These are phyloP conservation scores for Drosophila aldrichi DNA, from an alignment of 2,888 invertebrate genomes.

Conservation along the genomic window DNA sequence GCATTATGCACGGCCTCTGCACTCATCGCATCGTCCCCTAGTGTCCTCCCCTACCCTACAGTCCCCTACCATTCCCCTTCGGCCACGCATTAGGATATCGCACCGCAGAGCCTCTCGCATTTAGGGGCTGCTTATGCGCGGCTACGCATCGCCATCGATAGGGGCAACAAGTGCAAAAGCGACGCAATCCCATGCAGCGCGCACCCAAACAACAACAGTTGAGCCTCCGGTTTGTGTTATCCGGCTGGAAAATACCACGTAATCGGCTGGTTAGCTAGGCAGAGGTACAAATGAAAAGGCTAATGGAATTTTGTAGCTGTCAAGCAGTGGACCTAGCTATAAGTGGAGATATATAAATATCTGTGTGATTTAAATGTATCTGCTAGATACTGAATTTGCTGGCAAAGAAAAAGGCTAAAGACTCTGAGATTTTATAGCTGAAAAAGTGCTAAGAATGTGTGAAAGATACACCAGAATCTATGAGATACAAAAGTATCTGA, in stretches of 20 bases:
- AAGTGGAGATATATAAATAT: not conserved
- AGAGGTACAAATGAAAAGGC: not conserved
- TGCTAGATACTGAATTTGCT: not conserved
- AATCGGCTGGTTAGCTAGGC: not conserved
- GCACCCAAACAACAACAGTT: slow-evolving; percentile 2
- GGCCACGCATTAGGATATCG: slow-evolving; percentile 4
- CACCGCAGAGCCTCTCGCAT: not conserved
- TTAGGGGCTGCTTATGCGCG: slow-evolving; percentile 55
- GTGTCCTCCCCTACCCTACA: not conserved
- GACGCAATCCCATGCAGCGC: slow-evolving; percentile 21
- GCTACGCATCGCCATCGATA: slow-evolving; percentile 51
- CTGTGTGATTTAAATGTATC: not conserved
- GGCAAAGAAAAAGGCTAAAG: no score
- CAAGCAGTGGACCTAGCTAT: no score
- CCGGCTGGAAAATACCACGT: slow-evolving; percentile 19
- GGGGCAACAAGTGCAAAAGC: slow-evolving; percentile 41
- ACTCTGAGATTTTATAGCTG: no score
- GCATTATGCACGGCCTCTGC: slow-evolving; percentile 52
- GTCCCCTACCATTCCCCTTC: not conserved
- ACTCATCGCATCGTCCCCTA: slow-evolving; percentile 1
- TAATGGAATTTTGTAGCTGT: not conserved
- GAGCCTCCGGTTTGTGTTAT: not conserved
- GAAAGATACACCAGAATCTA: not conserved
- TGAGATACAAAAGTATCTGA: not conserved
- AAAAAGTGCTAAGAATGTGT: no score